phyloP scores from a whole-genome alignment of 2,888 invertebrate genomes.

The Dryobota labecula region DNA sequence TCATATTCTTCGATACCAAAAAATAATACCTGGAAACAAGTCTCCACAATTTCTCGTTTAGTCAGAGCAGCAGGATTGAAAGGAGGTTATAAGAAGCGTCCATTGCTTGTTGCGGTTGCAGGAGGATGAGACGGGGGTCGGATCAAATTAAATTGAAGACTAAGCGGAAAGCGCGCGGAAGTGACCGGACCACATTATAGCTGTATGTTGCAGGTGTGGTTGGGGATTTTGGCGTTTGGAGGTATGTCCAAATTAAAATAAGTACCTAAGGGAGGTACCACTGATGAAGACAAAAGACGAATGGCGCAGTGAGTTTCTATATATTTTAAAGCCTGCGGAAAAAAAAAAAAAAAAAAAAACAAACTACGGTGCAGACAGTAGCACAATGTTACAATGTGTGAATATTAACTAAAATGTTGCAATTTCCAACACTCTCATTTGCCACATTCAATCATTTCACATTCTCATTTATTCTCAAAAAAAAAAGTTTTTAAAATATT shows the following conservation, averaged over 20 bases:
- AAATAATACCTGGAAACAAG: slow-evolving; percentile 34
- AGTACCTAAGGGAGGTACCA: not conserved
- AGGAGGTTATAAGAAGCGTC: slow-evolving; percentile 80
- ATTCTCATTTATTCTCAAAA: not conserved
- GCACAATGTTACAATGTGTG: too few species aligned
- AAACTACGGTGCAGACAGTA: not conserved
- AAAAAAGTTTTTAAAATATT: too few species aligned
- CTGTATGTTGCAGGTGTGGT: slow-evolving; percentile 51
- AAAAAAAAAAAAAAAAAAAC: not conserved
- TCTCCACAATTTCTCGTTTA: slow-evolving; percentile 60
- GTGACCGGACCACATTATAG: slow-evolving; percentile 73
- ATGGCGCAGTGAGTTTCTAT: not conserved
- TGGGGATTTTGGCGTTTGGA: not conserved
- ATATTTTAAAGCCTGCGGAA: not conserved
- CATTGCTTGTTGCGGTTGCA: slow-evolving; percentile 78
- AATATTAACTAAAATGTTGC: too few species aligned
- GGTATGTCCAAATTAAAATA: not conserved
- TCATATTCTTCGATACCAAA: not conserved
- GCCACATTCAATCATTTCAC: not conserved
- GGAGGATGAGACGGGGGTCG: slow-evolving; percentile 65
- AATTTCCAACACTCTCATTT: not conserved
- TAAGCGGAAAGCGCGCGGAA: slow-evolving; percentile 77
- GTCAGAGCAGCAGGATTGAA: slow-evolving; percentile 74
- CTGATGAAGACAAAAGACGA: not conserved
- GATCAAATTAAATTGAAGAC: slow-evolving; percentile 85